A percentile compares a stretch with the other conserved stretches of the same genome.
phyloP scores from a whole-genome alignment of 2,113 vertebrate genomes.

The Orthonyx spaldingii region DNA sequence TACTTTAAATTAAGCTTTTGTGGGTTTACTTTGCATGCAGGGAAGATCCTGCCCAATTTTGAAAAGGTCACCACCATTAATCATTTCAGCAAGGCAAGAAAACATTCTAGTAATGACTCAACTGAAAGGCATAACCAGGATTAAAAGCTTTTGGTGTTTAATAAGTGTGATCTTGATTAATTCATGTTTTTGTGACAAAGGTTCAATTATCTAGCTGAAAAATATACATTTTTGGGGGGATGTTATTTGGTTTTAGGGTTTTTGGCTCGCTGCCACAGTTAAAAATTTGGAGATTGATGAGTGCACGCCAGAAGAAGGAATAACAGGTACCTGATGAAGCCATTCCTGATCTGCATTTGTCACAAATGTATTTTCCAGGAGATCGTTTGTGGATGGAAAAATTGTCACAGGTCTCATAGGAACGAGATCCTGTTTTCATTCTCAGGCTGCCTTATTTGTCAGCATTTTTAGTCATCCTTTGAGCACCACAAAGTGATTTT shows the following conservation, averaged over 20 bases:
- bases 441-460: neutral
- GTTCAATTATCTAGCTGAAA: neutral
- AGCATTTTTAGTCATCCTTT: neutral
- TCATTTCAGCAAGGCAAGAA: conserved; percentile 16
- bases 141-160: neutral
- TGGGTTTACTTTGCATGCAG: neutral
- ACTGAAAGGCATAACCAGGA: neutral
- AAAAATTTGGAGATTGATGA: rapidly evolving
- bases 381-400: neutral
- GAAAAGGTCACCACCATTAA: conserved; percentile 37
- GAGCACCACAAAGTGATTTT: neutral
- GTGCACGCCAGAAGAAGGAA: neutral
- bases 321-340: neutral
- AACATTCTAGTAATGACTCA: conserved; percentile 17
- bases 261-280: neutral
- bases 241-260: neutral
- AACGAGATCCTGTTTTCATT: neutral
- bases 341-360: neutral
- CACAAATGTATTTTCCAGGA: neutral
- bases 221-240: rapidly evolving
- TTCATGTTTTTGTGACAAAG: neutral
- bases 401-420: neutral
- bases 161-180: neutral
- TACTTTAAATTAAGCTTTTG: neutral
- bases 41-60: neutral